phyloP scores from a whole-genome alignment of 2,797 vertebrate species.

The Centroberyx gerrardi region DNA sequence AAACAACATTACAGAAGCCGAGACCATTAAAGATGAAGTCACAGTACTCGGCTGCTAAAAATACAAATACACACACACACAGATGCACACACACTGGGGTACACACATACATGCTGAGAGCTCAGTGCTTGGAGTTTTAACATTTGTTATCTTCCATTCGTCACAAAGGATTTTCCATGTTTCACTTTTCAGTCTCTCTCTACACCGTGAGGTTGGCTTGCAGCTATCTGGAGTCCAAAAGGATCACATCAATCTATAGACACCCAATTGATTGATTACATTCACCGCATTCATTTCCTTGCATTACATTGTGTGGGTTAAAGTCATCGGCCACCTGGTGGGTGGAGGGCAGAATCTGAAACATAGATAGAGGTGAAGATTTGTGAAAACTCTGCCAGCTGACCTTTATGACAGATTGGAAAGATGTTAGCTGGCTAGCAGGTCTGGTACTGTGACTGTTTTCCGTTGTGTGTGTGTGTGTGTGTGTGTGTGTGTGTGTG shows the following conservation, averaged over 20 bases:
- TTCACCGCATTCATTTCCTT: background rate
- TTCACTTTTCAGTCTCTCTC: background rate
- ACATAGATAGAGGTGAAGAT: background rate
- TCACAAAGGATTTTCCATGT: background rate
- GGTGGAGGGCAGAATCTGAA: background rate
- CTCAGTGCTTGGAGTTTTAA: background rate
- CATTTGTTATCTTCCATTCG: background rate
- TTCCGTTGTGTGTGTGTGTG: slow-evolving; percentile 8
- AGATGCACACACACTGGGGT: background rate
- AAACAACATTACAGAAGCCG: background rate
- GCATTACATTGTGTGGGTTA: background rate
- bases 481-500: slow-evolving; percentile 18
- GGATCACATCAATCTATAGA: background rate
- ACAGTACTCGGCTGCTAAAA: background rate
- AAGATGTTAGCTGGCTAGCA: background rate
- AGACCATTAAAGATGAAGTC: background rate
- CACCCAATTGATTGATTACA: background rate
- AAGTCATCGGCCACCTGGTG: background rate
- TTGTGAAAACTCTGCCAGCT: background rate
- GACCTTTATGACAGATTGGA: background rate
- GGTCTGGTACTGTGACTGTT: background rate
- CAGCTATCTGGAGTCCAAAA: background rate
- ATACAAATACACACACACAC: background rate
- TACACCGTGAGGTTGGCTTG: background rate
- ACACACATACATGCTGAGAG: background rate